Evolutionary conservation across 2,113 vertebrate species (phyloP).

Genomic region (Sinocyclocheilus maitianheensis): DNA sequence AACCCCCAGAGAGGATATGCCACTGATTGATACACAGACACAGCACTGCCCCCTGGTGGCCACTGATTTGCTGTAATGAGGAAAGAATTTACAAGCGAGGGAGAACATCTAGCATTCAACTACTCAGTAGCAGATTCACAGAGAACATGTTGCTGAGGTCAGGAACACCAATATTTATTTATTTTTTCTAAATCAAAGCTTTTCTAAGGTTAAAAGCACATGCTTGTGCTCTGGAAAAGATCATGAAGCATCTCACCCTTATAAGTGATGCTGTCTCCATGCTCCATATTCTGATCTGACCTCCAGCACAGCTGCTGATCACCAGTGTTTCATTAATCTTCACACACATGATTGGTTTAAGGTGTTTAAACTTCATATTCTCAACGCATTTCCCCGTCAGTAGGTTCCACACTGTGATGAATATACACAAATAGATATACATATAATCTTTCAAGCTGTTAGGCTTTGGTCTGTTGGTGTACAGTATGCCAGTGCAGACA

Average conservation of each 20-base stretch:
- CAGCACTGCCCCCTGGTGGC: slow-evolving; percentile 79
- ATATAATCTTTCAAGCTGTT: not conserved
- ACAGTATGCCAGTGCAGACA: not conserved
- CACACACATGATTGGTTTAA: slow-evolving; percentile 72
- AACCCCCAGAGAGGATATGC: slow-evolving; percentile 85
- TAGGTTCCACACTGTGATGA: slow-evolving; percentile 83
- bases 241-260: slow-evolving; percentile 71
- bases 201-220: not conserved
- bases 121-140: not conserved
- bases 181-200: not conserved
- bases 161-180: too few species aligned
- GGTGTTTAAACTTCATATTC: slow-evolving; percentile 81
- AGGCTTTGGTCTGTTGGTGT: not conserved
- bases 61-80: slow-evolving; percentile 73
- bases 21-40: slow-evolving; percentile 83
- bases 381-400: slow-evolving; percentile 73
- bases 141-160: not conserved
- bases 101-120: not conserved
- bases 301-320: slow-evolving; percentile 80
- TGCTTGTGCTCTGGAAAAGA: not conserved
- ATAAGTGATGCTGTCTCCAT: slow-evolving; percentile 68
- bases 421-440: not conserved
- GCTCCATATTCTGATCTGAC: slow-evolving; percentile 86
- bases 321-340: slow-evolving; percentile 72
- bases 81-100: not conserved